phyloP scores from a whole-genome alignment of 2,797 vertebrate species.

The Peromyscus aztecus region DNA sequence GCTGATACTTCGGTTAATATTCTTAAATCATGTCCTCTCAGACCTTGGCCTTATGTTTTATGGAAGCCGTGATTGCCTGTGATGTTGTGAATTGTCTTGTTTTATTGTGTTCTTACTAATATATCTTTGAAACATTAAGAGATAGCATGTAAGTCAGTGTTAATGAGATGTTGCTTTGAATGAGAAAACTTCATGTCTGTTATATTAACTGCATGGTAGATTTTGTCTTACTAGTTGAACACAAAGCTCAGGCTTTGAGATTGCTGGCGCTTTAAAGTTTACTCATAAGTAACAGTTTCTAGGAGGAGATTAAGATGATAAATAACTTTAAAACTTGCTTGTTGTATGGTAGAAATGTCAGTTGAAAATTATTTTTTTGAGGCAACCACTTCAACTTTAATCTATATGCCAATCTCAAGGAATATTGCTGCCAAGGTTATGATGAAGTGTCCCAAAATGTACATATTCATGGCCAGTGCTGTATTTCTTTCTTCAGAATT shows the following conservation, averaged over 20 bases:
- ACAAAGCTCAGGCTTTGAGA: neutral
- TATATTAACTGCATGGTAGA: neutral
- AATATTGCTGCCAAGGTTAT: constrained; percentile 44
- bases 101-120: constrained; percentile 41
- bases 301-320: constrained; percentile 62
- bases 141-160: neutral
- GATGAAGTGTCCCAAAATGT: neutral
- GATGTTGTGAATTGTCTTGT: constrained; percentile 23
- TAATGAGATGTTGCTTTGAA: neutral
- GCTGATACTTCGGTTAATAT: neutral
- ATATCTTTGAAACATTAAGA: constrained; percentile 34
- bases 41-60: neutral
- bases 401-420: constrained; percentile 41
- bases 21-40: constrained; percentile 29
- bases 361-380: constrained; percentile 54
- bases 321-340: constrained; percentile 54
- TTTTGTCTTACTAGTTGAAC: constrained; percentile 53
- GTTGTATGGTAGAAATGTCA: neutral
- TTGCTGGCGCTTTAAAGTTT: constrained; percentile 59
- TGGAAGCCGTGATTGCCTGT: constrained; percentile 32
- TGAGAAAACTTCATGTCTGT: neutral
- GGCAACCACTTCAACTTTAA: constrained; percentile 46
- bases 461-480: constrained; percentile 25
- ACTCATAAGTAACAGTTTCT: constrained; percentile 45
- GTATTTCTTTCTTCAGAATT: constrained; percentile 53